Percentiles rank a stretch among this genome's conserved stretches.
These are phyloP conservation scores for Orthosia cruda DNA, from an alignment of 2,888 invertebrate genomes.

Conservation along the genomic window DNA sequence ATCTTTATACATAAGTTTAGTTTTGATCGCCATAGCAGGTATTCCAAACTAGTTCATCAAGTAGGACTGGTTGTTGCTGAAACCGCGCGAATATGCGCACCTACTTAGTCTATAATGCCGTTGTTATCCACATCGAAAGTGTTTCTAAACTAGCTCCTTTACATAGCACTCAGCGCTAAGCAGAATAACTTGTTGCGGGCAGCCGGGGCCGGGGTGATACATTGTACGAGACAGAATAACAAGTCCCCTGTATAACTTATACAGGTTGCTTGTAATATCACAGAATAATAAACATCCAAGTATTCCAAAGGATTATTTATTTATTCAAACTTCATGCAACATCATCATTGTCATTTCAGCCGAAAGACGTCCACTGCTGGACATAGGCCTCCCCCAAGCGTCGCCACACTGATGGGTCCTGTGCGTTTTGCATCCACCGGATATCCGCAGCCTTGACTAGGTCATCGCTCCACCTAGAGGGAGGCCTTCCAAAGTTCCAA, in stretches of 20 bases:
- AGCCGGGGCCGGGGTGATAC: not conserved
- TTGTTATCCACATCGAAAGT: slow-evolving; percentile 1
- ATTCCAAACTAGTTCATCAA: slow-evolving; percentile 1
- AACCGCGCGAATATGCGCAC: not conserved
- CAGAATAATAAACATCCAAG: too few species aligned
- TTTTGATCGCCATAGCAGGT: too few species aligned
- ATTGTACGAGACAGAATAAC: not conserved
- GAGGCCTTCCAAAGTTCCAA: too few species aligned
- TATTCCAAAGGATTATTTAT: too few species aligned
- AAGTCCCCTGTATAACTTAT: not conserved
- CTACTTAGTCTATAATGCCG: slow-evolving; percentile 10
- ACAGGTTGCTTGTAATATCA: not conserved
- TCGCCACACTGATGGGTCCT: too few species aligned
- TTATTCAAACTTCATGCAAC: too few species aligned
- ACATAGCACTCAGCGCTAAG: not conserved
- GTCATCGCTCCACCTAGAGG: too few species aligned
- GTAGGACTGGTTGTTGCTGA: slow-evolving; percentile 10
- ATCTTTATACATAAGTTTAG: not conserved
- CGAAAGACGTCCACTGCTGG: too few species aligned
- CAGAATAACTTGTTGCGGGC: not conserved
- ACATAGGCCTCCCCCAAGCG: too few species aligned
- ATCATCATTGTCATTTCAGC: too few species aligned
- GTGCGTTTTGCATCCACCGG: too few species aligned
- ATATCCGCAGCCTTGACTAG: too few species aligned
- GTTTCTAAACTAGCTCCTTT: not conserved